Evolutionary conservation across 2,888 invertebrate genomes (phyloP).

Genomic region (Macroteleia sp.): DNA sequence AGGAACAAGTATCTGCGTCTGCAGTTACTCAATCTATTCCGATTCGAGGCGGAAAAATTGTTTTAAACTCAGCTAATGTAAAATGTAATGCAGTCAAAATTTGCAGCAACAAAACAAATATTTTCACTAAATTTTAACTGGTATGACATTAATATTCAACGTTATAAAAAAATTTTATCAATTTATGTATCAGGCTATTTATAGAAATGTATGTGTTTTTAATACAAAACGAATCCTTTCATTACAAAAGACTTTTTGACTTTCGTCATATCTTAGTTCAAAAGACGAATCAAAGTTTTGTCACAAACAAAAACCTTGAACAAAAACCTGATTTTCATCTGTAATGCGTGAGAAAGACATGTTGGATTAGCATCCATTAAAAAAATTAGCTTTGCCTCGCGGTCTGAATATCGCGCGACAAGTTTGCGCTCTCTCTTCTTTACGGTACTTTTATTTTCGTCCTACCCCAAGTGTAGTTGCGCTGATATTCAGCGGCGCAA

Average conservation of each 20-base stretch:
- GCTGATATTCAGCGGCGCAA: conserved; percentile 57
- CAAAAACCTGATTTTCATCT: conserved; percentile 33
- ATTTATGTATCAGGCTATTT: no score
- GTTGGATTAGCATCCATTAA: conserved; percentile 54
- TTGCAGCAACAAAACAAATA: no score
- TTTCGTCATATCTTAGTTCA: conserved; percentile 8
- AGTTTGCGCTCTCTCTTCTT: conserved; percentile 20
- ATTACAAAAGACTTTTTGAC: conserved; percentile 16
- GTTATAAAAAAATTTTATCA: no score
- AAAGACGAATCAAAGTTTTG: conserved; percentile 43
- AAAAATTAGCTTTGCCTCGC: conserved; percentile 54
- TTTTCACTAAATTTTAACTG: no score
- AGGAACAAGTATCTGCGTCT: no score
- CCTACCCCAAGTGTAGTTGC: conserved; percentile 11
- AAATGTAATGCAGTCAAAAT: no score
- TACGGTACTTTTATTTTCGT: conserved; percentile 11
- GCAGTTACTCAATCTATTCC: no score
- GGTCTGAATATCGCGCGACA: conserved; percentile 30
- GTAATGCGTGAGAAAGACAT: conserved; percentile 52
- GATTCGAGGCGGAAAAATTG: no score
- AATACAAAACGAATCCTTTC: no score
- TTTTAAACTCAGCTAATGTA: no score
- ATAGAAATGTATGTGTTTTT: no score
- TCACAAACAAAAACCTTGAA: conserved; percentile 15
- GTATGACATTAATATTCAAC: no score